A percentile compares a stretch with the other conserved stretches of the same genome.
Evolutionary conservation across 1,140 invertebrate species (phyloP).

Genomic region (Nebria ingens): DNA sequence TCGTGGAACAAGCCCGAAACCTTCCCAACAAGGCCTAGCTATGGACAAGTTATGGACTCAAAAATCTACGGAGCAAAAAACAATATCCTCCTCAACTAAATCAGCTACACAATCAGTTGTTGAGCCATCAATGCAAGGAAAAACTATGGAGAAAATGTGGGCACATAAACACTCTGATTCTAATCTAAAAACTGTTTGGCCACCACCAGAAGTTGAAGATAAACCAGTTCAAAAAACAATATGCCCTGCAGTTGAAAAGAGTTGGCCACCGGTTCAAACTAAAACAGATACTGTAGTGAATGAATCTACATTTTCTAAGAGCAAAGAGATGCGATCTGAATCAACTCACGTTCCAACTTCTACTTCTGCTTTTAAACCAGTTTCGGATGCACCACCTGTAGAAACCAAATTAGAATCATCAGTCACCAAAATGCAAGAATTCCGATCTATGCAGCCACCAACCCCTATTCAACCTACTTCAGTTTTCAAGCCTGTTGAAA

Average conservation of each 20-base stretch:
- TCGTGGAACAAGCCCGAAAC: slow-evolving; percentile 26
- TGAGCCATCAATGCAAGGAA: slow-evolving; percentile 38
- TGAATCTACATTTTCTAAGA: slow-evolving; percentile 3
- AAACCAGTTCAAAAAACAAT: slow-evolving; percentile 24
- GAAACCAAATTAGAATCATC: too few relatives aligned
- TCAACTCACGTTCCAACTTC: not conserved
- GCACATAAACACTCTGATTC: slow-evolving; percentile 40
- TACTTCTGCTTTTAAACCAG: not conserved
- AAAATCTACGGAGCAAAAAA: slow-evolving; percentile 21
- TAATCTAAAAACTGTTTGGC: slow-evolving; percentile 41
- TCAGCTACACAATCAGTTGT: slow-evolving; percentile 17
- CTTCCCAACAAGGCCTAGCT: slow-evolving; percentile 45
- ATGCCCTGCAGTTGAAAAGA: slow-evolving; percentile 27
- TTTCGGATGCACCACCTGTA: slow-evolving; percentile 9
- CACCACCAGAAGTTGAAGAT: slow-evolving; percentile 29
- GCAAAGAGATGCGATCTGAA: not conserved
- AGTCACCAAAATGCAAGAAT: too few relatives aligned
- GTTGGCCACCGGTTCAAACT: slow-evolving; percentile 23
- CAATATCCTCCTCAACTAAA: slow-evolving; percentile 17
- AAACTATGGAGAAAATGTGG: slow-evolving; percentile 53
- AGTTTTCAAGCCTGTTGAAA: too few relatives aligned
- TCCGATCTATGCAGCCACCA: too few relatives aligned
- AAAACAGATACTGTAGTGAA: slow-evolving; percentile 17
- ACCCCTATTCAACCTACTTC: too few relatives aligned
- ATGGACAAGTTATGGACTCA: slow-evolving; percentile 52